These are phyloP conservation scores for Sitobion miscanthi DNA, from an alignment of 1,140 invertebrate genomes.

Conservation along the genomic window DNA sequence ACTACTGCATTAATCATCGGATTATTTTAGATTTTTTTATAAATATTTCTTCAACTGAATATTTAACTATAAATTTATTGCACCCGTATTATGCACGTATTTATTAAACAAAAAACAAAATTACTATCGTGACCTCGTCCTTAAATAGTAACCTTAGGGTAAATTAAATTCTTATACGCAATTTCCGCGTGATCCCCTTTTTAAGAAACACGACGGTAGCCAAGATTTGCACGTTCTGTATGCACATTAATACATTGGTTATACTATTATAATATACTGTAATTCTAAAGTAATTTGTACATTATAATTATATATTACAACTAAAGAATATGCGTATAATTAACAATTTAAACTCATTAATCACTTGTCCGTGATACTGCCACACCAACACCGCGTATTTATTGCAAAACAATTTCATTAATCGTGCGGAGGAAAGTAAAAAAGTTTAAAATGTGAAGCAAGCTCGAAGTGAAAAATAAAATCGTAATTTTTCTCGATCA, in stretches of 20 bases:
- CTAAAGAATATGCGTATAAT: neutral
- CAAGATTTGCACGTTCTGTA: neutral
- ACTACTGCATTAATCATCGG: neutral
- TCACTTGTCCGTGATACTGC: neutral
- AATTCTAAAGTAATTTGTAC: neutral
- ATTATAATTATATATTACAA: neutral
- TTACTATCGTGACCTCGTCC: neutral
- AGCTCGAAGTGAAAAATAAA: neutral
- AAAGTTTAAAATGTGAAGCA: neutral
- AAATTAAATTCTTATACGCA: neutral
- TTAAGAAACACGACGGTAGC: neutral
- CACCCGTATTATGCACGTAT: neutral
- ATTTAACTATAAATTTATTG: neutral
- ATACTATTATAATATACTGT: neutral
- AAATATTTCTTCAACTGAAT: neutral
- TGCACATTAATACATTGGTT: neutral
- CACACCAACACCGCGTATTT: neutral
- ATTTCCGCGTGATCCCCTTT: neutral
- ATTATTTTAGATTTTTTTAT: neutral
- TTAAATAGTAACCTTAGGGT: neutral
- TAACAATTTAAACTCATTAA: conserved; percentile 19
- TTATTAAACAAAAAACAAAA: neutral
- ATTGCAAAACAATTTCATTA: neutral
- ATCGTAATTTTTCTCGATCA: neutral
- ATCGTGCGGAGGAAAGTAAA: neutral